These are phyloP conservation scores for Aldabrachelys gigantea DNA, from an alignment of 2,113 vertebrate genomes.

Conservation along the genomic window DNA sequence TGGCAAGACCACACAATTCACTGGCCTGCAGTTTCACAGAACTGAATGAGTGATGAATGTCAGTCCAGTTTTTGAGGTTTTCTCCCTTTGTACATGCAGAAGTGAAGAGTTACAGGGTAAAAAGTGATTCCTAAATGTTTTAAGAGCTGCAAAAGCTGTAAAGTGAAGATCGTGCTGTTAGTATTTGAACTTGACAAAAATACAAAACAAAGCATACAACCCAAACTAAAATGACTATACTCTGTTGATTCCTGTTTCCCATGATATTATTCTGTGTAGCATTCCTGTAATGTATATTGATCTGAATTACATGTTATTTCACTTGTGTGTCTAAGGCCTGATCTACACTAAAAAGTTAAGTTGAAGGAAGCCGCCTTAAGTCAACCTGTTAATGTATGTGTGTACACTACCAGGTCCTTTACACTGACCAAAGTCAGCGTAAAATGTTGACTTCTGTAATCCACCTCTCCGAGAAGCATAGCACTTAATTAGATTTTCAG, in stretches of 20 bases:
- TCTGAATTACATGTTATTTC: constrained; percentile 24
- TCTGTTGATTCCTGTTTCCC: constrained; percentile 38
- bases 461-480: too few relatives aligned
- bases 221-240: not conserved
- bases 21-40: too few relatives aligned
- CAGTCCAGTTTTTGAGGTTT: constrained; percentile 8
- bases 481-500: too few relatives aligned
- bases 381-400: too few relatives aligned
- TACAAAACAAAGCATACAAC: not conserved
- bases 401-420: too few relatives aligned
- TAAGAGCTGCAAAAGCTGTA: constrained; percentile 22
- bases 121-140: not conserved
- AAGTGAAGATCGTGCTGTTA: not conserved
- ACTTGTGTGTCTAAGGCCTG: not conserved
- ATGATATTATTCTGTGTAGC: constrained; percentile 22
- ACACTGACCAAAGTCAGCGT: too few relatives aligned
- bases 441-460: too few relatives aligned
- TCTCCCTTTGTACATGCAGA: not conserved
- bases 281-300: not conserved
- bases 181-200: constrained; percentile 31
- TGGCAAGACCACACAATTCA: not conserved
- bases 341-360: too few relatives aligned
- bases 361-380: too few relatives aligned
- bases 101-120: not conserved
- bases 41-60: not conserved